Evolutionary conservation across 1,140 invertebrate genomes (phyloP).

Genomic region (Drosophila takahashii): DNA sequence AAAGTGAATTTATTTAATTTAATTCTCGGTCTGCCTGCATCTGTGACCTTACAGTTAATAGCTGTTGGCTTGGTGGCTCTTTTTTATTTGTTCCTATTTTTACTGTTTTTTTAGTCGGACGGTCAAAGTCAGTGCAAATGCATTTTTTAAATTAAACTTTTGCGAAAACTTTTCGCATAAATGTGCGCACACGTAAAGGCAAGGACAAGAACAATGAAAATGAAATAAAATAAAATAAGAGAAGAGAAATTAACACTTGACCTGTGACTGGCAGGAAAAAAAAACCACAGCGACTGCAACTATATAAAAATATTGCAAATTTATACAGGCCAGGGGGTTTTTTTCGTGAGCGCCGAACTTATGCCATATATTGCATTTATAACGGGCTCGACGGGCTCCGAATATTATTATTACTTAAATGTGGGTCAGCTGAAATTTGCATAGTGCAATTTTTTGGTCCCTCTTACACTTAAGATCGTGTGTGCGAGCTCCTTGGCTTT

Average conservation of each 20-base stretch:
- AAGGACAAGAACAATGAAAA: constrained; percentile 18
- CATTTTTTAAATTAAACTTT: constrained; percentile 64
- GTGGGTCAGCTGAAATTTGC: constrained; percentile 65
- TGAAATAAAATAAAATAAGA: constrained; percentile 6
- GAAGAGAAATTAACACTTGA: constrained; percentile 70
- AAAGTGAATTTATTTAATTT: constrained; percentile 53
- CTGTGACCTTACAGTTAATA: not conserved
- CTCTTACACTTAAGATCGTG: constrained; percentile 25
- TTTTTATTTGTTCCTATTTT: not conserved
- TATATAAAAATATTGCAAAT: constrained; percentile 59
- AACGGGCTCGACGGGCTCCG: constrained; percentile 18
- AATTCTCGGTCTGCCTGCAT: constrained; percentile 3
- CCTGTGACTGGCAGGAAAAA: constrained; percentile 48
- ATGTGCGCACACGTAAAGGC: constrained; percentile 32
- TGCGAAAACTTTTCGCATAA: constrained; percentile 55
- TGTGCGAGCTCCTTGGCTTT: constrained; percentile 7
- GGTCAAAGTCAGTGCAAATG: constrained; percentile 26
- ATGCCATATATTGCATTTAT: constrained; percentile 60
- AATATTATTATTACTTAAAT: constrained; percentile 58
- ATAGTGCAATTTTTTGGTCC: constrained; percentile 43
- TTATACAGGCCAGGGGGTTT: constrained; percentile 31
- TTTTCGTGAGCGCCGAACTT: constrained; percentile 25
- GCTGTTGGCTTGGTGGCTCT: not conserved
- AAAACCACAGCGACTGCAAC: constrained; percentile 19
- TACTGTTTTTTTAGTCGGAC: not conserved